Evolutionary conservation across 2,888 invertebrate species (phyloP).

Genomic region (Celastrina argiolus): DNA sequence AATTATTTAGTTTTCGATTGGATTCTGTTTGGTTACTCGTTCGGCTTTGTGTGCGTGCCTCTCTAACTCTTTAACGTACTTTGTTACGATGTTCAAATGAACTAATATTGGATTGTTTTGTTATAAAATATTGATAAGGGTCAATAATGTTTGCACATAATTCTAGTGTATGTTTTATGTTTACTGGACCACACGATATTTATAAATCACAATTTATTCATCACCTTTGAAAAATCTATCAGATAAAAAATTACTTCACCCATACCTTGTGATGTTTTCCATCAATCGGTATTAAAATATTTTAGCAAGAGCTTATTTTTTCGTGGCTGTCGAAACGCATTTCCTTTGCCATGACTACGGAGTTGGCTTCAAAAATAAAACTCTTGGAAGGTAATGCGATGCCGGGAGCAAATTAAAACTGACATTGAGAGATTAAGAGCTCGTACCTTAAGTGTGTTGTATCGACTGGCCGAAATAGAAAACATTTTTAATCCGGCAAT

Average conservation of each 20-base stretch:
- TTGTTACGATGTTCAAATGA: constrained; percentile 3
- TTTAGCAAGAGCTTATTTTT: constrained; percentile 50
- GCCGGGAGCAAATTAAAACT: constrained; percentile 70
- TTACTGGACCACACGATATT: background rate
- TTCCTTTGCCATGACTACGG: constrained; percentile 58
- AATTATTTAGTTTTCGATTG: constrained; percentile 75
- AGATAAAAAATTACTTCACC: constrained; percentile 1
- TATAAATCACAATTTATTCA: background rate
- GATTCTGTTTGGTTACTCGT: constrained; percentile 56
- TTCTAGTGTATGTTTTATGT: background rate
- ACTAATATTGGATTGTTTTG: background rate
- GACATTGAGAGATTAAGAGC: constrained; percentile 76
- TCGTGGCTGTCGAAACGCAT: constrained; percentile 60
- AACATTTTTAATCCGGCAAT: constrained; percentile 36
- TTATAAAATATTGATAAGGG: background rate
- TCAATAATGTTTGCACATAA: background rate
- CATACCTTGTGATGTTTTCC: constrained; percentile 19
- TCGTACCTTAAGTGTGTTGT: constrained; percentile 54
- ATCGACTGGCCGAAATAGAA: constrained; percentile 47
- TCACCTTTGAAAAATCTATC: background rate
- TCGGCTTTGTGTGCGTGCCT: constrained; percentile 57
- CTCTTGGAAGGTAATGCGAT: constrained; percentile 70
- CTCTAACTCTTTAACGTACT: constrained; percentile 27
- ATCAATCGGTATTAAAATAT: constrained; percentile 28
- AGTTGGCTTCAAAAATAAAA: constrained; percentile 66